Conservation (phyloP, 1,140 invertebrate species). For the Teleopsis dalmanni region DNA sequence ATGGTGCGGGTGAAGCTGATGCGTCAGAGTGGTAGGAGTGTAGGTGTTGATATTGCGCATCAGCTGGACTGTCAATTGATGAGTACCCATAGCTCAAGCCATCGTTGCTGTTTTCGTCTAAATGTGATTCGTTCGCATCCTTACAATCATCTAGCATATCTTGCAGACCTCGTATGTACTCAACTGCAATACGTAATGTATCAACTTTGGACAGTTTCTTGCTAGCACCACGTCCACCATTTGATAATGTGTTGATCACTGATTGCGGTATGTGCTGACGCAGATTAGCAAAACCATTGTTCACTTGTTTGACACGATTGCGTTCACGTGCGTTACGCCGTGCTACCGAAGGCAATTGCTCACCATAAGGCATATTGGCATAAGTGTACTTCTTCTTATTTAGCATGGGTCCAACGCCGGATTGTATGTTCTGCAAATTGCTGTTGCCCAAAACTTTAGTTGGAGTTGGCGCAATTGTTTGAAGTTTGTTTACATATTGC, state of each 20-base stretch:
- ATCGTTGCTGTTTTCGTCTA: constrained; percentile 24
- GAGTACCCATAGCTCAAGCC: constrained; percentile 33
- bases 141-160: constrained; percentile 63
- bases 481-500: constrained; percentile 26
- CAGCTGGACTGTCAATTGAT: constrained; percentile 50
- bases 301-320: constrained; percentile 94
- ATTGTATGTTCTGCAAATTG: constrained; percentile 38
- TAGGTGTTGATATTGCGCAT: constrained; percentile 8
- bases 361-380: constrained; percentile 51
- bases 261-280: constrained; percentile 77
- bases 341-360: constrained; percentile 75
- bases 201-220: constrained; percentile 95
- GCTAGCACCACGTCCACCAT: constrained; percentile 58
- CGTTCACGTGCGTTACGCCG: constrained; percentile 85
- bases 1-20: constrained; percentile 71
- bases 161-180: constrained; percentile 87
- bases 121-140: background rate
- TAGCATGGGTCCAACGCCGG: constrained; percentile 32
- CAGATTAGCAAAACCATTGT: constrained; percentile 84
- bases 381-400: constrained; percentile 66
- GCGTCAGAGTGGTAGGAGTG: constrained; percentile 53
- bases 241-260: constrained; percentile 60
- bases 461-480: constrained; percentile 32
- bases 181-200: constrained; percentile 84
- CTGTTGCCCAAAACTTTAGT: constrained; percentile 39